Base-by-base conservation (phyloP, 2,113 vertebrate species). In the Mustela lutreola region DNA sequence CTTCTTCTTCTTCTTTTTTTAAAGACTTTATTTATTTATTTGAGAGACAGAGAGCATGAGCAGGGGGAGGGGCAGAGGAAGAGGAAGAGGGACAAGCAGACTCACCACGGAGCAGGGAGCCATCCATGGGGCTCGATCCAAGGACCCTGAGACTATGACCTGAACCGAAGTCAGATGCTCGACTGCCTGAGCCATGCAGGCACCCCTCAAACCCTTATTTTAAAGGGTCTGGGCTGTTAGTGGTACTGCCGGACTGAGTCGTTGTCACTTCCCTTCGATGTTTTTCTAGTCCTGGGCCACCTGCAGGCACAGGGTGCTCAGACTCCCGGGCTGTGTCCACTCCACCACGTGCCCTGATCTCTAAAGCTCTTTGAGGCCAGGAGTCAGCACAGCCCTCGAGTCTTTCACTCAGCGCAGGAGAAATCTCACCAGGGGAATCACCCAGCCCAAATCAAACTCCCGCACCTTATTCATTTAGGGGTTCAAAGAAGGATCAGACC, bases 341-440 rank as follows among this genome's bases (percentile, higher is more conserved):
- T n/a, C 70, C 56, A 22, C 65, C 14, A 2, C 0, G 22, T 0
- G 12, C n/a, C 39, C 36, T 5, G 56, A 5, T 26, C 39, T 26
- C 21, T 11, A 2, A 75, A 19, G 45, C 36, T 31, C 50, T 50
- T n/a, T 1, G 11, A 67, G 14, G 16, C 16, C 4, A 5, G 58
- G 24, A 7, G 53, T 39, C 48, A 4, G 1, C 16, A 33, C 12
- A 31, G n/a, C n/a, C 9, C 22, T 50, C 0, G 1, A 56, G 42
- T n/a, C 14, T 24, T 16, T 28, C 7, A 14, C 1, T 1, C 0
- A 1, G 65, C 0, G 4, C 75, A 19, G 53, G 90, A 39, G 9
- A 3, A 0, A n/a, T 2, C 33, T 39, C 84, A 2, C 60, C 6
- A 3, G 60, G 70, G 36, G 70, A n/a, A 39, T 16, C 2, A 4